Evolutionary conservation across 2,797 vertebrate species (phyloP), one percentile per base, ranked within the genome.

Genomic region (Mormyrus proboscirostris): DNA sequence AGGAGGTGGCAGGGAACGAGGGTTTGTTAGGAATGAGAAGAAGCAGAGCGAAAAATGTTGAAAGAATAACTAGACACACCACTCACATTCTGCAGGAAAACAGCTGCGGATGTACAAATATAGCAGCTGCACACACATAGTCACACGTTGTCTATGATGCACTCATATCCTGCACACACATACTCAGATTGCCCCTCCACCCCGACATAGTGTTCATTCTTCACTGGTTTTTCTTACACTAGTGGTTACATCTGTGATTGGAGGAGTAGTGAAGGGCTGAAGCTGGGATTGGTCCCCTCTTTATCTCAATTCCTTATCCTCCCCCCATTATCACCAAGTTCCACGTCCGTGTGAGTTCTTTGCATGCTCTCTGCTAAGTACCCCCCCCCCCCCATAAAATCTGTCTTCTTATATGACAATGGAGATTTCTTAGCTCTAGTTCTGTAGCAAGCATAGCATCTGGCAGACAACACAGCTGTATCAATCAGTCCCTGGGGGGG

Each of bases 1-100:
- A 94, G 10, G 38, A 83, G 16, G 73, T 19, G 49, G 19, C 33
- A 55, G 6, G 49, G 62, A 44, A 25, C 1, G 14, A 79, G 14
- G 12, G 49, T 49, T 86, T 89, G 53, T 16, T 7, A 16, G 65
- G 9, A 38, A 7, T 65, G 22, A 89, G 19, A 76, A n/a, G 51
- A 65, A 49, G 16, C 19, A 49, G 1, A 5, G 8, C 41, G 73
- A 57, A 55, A 9, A 41, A 38, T 86, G 41, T 87, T 65, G 85
- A 22, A 73, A 38, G 29, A 73, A 73, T 16, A 73, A 73, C 6
- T 73, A 73, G 53, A 47, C 22, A 55, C 44, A 59, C 59, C 22
- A 25, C 59, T 62, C 59, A 88, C 25, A 88, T 8, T 57, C 3
- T 7, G 79, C 41, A 44, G 16, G 19, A 22, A 86, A 12, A 76